Conservation (phyloP, 2,797 vertebrate genomes). For the Yasuhikotakia modesta region DNA sequence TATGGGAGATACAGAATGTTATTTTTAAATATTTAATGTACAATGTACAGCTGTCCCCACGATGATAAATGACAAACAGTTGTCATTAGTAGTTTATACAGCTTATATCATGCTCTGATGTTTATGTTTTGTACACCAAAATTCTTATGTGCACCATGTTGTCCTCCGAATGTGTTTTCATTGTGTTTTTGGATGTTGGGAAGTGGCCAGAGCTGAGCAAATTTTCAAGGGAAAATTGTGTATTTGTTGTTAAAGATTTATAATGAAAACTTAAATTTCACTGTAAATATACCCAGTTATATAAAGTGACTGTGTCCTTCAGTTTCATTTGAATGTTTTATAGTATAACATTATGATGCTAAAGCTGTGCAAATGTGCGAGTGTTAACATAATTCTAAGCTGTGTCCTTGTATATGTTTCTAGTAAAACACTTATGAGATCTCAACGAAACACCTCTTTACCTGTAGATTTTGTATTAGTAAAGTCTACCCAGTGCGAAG, state of each 20-base stretch:
- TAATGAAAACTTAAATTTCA: conserved; percentile 19
- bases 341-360: background rate
- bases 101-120: background rate
- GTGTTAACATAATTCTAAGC: background rate
- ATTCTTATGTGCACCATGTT: background rate
- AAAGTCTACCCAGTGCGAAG: background rate
- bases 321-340: background rate
- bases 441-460: background rate
- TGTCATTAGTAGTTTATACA: background rate
- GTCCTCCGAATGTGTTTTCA: background rate
- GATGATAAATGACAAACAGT: too few relatives aligned
- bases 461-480: background rate
- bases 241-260: conserved; percentile 2
- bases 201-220: conserved; percentile 29
- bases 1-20: background rate
- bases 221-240: background rate
- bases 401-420: background rate
- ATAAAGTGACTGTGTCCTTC: background rate
- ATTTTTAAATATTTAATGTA: background rate
- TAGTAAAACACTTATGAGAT: background rate
- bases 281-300: conserved; percentile 3
- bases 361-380: background rate
- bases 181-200: conserved; percentile 16
- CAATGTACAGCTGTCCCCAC: background rate
- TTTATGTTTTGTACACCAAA: conserved; percentile 15